phyloP scores from a whole-genome alignment of 2,113 vertebrate species.

The Lota lota region DNA sequence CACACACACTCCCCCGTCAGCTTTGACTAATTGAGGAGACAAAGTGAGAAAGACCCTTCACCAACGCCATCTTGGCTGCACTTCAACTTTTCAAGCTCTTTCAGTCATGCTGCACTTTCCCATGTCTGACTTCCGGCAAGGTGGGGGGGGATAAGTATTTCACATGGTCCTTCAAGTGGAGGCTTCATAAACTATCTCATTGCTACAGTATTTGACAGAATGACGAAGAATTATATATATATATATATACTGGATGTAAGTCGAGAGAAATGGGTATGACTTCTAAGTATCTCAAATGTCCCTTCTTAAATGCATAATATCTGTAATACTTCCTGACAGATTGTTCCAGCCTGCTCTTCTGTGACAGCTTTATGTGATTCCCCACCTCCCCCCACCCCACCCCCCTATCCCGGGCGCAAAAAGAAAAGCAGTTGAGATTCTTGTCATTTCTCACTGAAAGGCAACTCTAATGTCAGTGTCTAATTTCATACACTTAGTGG shows the following conservation, averaged over 20 bases:
- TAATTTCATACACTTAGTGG: conserved; percentile 71
- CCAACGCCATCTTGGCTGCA: conserved; percentile 53
- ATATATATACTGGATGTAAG: conserved; percentile 29
- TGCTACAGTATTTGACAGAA: conserved; percentile 45
- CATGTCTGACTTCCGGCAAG: conserved; percentile 50
- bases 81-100: conserved; percentile 64
- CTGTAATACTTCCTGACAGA: conserved; percentile 70
- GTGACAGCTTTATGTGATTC: conserved; percentile 45
- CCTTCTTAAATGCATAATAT: conserved; percentile 65
- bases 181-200: conserved; percentile 62
- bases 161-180: conserved; percentile 53
- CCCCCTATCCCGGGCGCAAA: conserved; percentile 19
- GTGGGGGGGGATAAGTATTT: conserved; percentile 42
- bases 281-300: conserved; percentile 67
- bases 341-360: conserved; percentile 61
- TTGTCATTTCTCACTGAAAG: conserved; percentile 70
- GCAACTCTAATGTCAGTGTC: conserved; percentile 62
- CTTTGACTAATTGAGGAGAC: conserved; percentile 79
- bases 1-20: conserved; percentile 46
- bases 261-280: conserved; percentile 51
- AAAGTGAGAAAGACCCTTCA: conserved; percentile 70
- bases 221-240: background rate
- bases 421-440: conserved; percentile 66
- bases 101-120: conserved; percentile 42
- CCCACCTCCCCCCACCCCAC: conserved; percentile 27